Evolutionary conservation across 1,140 invertebrate genomes (phyloP), one percentile per base, ranked within the genome.

Genomic region (Holotrichia oblita): DNA sequence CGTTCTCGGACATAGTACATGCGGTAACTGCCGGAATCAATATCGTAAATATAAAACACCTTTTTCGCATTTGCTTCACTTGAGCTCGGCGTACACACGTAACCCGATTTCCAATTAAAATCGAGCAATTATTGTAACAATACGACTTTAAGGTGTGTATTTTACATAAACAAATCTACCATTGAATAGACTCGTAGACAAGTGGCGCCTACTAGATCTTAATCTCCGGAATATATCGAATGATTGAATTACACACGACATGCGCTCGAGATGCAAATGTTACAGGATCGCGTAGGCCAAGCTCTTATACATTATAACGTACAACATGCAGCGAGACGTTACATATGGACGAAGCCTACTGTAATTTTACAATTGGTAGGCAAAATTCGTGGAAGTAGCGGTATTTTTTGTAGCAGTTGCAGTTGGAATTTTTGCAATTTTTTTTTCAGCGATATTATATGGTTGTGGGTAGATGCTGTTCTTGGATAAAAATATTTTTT

Each of bases 61-160:
- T 17, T 55, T 34, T 34, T 34, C 27, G 48, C n/a, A 55, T 17
- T 17, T 55, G 14, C 1, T 17, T 55, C 48, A 14, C 48, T 55
- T 17, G 2, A 55, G n/a, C 48, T 14, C 2, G n/a, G 6, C 12
- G 48, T 34, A 73, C 72, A 40, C 72, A 27, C 72, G 24, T 27
- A 64, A 20, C 34, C 40, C 41, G 77, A 78, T 76, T 73, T 79
- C 78, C 73, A 79, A 79, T 79, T 79, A 76, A 79, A 79, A 79
- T 79, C 78, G 78, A 79, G 78, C 78, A 76, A 79, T 79, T 79
- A 79, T 69, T 79, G 78, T 79, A 79, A 79, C 78, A 79, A 79
- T 79, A 79, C 78, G 44, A 10, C 24, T 61, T 55, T 40, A 72
- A 76, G 78, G 78, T 41, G 78, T 76, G 77, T 40, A 73, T 55